A percentile compares a stretch with the other conserved stretches of the same genome.
phyloP scores from a whole-genome alignment of 2,888 invertebrate species.

The Cetonia aurata region DNA sequence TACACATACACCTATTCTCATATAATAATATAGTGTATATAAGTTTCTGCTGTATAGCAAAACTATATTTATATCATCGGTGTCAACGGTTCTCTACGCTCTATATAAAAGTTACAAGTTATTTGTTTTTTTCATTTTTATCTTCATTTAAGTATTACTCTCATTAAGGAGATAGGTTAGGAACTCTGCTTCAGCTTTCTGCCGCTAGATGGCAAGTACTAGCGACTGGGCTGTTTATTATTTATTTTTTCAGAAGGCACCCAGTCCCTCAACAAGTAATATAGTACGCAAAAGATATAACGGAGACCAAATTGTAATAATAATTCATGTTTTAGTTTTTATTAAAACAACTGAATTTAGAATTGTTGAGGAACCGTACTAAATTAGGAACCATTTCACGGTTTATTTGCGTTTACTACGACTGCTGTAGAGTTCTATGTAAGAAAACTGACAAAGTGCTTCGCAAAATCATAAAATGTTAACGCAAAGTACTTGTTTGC shows the following conservation, averaged over 20 bases:
- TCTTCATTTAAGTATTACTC: constrained; percentile 58
- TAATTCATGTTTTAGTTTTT: constrained; percentile 19
- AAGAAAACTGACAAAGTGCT: constrained; percentile 51
- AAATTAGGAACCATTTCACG: constrained; percentile 66
- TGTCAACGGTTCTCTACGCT: constrained; percentile 64
- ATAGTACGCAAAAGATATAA: constrained; percentile 47
- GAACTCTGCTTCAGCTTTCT: constrained; percentile 65
- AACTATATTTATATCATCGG: constrained; percentile 63
- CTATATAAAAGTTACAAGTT: constrained; percentile 66
- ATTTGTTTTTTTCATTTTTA: constrained; percentile 54
- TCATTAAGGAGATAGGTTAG: constrained; percentile 65
- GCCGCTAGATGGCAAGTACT: constrained; percentile 52
- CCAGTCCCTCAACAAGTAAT: constrained; percentile 68
- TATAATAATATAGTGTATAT: constrained; percentile 64
- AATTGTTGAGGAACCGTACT: constrained; percentile 66
- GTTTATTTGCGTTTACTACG: constrained; percentile 65
- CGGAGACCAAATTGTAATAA: constrained; percentile 22
- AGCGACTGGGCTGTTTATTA: constrained; percentile 57
- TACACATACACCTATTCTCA: constrained; percentile 64
- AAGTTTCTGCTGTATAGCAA: constrained; percentile 65
- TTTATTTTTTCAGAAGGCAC: constrained; percentile 65
- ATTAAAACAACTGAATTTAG: constrained; percentile 47
- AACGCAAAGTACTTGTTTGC: constrained; percentile 42
- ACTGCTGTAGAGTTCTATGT: constrained; percentile 61
- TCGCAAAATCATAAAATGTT: constrained; percentile 38